phyloP scores from a whole-genome alignment of 1,140 invertebrate genomes.

The Watersipora subatra region DNA sequence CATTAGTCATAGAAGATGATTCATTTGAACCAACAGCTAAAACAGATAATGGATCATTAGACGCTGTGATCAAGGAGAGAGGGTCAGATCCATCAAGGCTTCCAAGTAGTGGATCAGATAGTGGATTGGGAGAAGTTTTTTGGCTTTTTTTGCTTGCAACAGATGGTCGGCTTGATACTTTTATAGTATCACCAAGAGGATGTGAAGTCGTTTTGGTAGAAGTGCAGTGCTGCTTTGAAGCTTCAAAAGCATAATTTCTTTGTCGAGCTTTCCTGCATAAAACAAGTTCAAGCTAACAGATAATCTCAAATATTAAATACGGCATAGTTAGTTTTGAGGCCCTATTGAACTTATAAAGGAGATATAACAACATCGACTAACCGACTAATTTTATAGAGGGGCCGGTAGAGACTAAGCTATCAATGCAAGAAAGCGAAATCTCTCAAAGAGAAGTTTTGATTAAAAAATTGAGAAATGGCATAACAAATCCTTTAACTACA shows the following conservation, averaged over 20 bases:
- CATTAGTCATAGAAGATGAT: too few species aligned
- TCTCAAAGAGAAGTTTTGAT: too few species aligned
- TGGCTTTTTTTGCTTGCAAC: slow-evolving; percentile 45
- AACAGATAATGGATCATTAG: slow-evolving; percentile 42
- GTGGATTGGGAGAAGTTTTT: slow-evolving; percentile 30
- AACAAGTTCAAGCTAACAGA: slow-evolving; percentile 1
- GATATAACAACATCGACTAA: too few species aligned
- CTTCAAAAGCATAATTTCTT: slow-evolving; percentile 41
- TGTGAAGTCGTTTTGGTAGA: slow-evolving; percentile 18
- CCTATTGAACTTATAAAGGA: too few species aligned
- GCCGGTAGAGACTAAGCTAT: too few species aligned
- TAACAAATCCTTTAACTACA: too few species aligned
- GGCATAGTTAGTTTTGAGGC: too few species aligned
- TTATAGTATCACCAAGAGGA: slow-evolving; percentile 6
- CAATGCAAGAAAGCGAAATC: too few species aligned
- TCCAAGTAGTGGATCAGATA: slow-evolving; percentile 46
- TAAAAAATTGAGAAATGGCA: too few species aligned
- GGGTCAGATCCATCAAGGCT: slow-evolving; percentile 60
- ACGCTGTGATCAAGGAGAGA: slow-evolving; percentile 52
- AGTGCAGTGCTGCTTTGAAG: slow-evolving; percentile 19
- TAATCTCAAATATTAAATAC: neutral
- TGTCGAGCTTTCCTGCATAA: slow-evolving; percentile 24
- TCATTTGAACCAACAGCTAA: slow-evolving; percentile 13
- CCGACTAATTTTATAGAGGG: too few species aligned
- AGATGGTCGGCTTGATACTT: slow-evolving; percentile 12